These are phyloP conservation scores for Pluvialis apricaria DNA, from an alignment of 2,113 vertebrate genomes.

Conservation along the genomic window DNA sequence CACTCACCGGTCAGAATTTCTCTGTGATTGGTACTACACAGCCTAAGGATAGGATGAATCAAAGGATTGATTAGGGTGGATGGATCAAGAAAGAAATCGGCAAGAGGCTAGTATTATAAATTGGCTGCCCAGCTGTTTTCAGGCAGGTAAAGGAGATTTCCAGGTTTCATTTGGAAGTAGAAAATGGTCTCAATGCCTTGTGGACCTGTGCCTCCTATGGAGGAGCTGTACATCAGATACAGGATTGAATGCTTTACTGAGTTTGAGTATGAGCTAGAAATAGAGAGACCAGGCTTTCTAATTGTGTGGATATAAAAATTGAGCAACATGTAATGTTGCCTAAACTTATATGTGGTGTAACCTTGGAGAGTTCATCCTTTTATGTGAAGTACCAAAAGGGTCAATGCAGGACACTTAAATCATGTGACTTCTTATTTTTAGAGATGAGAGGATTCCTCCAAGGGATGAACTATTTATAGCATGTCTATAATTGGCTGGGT, in stretches of 20 bases:
- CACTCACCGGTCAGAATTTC: neutral
- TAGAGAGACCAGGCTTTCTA: neutral
- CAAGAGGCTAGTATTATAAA: neutral
- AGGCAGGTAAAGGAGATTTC: neutral
- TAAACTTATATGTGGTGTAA: neutral
- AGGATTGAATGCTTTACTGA: neutral
- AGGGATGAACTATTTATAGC: conserved; percentile 25
- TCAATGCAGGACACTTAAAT: neutral
- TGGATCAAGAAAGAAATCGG: neutral
- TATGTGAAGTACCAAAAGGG: neutral
- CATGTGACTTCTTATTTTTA: conserved; percentile 40
- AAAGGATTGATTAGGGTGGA: accelerated
- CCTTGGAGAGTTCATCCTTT: neutral
- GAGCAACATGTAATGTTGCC: neutral
- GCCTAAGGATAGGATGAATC: neutral
- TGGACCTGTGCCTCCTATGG: neutral
- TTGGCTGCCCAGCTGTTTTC: neutral
- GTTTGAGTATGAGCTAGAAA: neutral
- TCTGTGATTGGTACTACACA: neutral
- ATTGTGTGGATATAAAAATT: neutral
- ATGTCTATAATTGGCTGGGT: neutral
- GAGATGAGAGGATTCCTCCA: conserved; percentile 17
- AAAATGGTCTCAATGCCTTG: neutral
- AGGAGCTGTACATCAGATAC: neutral
- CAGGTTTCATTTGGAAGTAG: neutral